Evolutionary conservation across 2,113 vertebrate species (phyloP).

Genomic region (Sinosuthora webbiana): DNA sequence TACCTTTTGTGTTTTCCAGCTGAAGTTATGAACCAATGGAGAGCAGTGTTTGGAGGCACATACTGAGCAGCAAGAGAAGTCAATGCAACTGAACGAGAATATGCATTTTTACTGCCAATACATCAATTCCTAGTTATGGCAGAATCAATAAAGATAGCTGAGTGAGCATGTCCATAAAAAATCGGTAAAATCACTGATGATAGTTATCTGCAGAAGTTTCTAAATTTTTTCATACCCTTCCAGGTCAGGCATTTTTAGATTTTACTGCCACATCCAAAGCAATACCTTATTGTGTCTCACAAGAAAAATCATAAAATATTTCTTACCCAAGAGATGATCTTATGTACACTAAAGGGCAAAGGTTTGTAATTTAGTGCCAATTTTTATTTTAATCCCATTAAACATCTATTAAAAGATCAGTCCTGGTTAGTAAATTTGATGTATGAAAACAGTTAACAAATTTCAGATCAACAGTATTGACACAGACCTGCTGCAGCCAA

Average conservation of each 20-base stretch:
- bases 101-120: background rate
- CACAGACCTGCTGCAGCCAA: background rate
- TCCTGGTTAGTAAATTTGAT: background rate
- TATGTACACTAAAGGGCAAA: background rate
- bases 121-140: background rate
- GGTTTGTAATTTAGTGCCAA: background rate
- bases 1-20: background rate
- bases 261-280: background rate
- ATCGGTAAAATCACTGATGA: background rate
- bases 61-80: background rate
- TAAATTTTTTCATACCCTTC: background rate
- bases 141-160: background rate
- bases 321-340: background rate
- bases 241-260: background rate
- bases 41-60: background rate
- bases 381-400: background rate
- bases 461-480: background rate
- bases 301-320: background rate
- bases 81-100: background rate
- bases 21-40: background rate
- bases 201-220: background rate
- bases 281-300: background rate
- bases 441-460: background rate
- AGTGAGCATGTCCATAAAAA: background rate
- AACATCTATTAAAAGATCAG: background rate